Base-by-base conservation (phyloP, 1,140 invertebrate species). In the Xylocopa sonorina region DNA sequence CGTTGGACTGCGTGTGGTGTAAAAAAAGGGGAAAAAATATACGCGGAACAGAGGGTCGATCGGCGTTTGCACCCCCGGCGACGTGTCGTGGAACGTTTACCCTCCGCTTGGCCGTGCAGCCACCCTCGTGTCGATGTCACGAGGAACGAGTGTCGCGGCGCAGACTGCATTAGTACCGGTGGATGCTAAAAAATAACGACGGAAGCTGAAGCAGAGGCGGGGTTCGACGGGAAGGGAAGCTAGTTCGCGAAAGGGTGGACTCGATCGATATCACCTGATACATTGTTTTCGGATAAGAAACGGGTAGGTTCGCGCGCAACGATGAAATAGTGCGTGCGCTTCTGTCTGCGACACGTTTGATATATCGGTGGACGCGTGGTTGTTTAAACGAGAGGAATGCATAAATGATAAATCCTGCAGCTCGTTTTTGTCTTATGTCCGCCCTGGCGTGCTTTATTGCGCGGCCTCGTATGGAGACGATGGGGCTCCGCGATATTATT, bases 141-240 rank as follows among this genome's bases (percentile, higher is more conserved):
- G 53, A 53, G 62, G 80, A 85, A 85, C 78, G 81, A 85, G 83
- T 82, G 66, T 66, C 72, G 67, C 67, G 71, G 68, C 46, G 57
- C 71, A 63, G 71, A 66, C 77, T 80, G 71, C 38, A 76, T 78
- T 83, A 60, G 64, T 75, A 57, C 48, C 24, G 53, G 48, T 9
- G 62, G 48, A 34, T 48, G 46, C 27, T 63, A 60, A 63, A 32
- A 66, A 63, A 71, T 73, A 80, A 80, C 51, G 27, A 64, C 46
- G 53, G 34, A 43, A 38, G 12, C 9, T 16, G 53, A 14, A 41
- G n/a, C 24, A 7, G 29, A 27, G 10, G 24, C 10, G 43, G 29
- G 32, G 2, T 16, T n/a, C n/a, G 41, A 16, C 24, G 4, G 41
- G 46, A 21, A 29, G n/a, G 18, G 32, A n/a, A n/a, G n/a, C n/a